Percentiles rank a stretch among this genome's conserved stretches.
Evolutionary conservation across 1,140 invertebrate species (phyloP).

Genomic region (Anastrepha ludens): DNA sequence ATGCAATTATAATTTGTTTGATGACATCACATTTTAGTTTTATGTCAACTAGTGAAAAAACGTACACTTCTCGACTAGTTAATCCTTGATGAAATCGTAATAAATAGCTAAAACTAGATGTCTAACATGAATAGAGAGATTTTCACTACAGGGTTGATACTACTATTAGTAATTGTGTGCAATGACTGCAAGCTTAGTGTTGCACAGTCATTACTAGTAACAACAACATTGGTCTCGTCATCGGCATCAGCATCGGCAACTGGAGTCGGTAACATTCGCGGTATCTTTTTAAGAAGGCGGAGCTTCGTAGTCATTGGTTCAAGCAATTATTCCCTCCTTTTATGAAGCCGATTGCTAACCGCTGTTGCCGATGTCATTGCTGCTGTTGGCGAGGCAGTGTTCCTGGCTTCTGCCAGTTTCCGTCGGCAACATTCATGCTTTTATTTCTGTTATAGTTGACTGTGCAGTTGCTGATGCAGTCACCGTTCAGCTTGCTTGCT

Average conservation of each 20-base stretch:
- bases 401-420: not conserved
- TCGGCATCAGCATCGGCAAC: conserved; percentile 7
- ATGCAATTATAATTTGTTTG: not conserved
- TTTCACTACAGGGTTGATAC: not conserved
- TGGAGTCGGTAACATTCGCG: conserved; percentile 41
- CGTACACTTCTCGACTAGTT: not conserved
- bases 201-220: conserved; percentile 11
- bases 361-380: conserved; percentile 38
- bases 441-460: conserved; percentile 22
- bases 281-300: conserved; percentile 63
- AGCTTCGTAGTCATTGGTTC: conserved; percentile 73
- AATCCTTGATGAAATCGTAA: not conserved
- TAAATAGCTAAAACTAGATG: not conserved
- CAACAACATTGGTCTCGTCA: conserved; percentile 7
- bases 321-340: conserved; percentile 56
- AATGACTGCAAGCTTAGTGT: conserved; percentile 27
- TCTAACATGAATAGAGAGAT: not conserved
- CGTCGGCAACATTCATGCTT: not conserved
- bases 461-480: not conserved
- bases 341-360: conserved; percentile 48
- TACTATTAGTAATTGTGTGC: not conserved
- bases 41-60: not conserved
- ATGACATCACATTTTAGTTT: not conserved
- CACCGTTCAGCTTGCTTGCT: not conserved
- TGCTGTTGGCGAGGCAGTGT: not conserved